Evolutionary conservation across 2,888 invertebrate genomes (phyloP).

Genomic region (Gortyna flavago): DNA sequence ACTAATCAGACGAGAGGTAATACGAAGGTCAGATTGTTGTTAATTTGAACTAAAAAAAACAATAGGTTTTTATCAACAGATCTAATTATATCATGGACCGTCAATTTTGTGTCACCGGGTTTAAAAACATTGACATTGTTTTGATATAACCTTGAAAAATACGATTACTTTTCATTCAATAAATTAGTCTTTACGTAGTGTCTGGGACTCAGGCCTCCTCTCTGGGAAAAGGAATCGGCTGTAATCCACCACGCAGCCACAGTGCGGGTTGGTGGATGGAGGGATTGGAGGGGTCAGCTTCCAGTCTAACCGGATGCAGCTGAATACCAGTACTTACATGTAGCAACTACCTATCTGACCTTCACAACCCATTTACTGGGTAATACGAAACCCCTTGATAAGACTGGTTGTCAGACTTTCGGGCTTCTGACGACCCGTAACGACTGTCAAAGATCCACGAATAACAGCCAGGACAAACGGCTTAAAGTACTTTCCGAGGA

Average conservation of each 20-base stretch:
- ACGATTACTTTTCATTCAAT: background rate
- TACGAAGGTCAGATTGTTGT: conserved; percentile 12
- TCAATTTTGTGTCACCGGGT: conserved; percentile 24
- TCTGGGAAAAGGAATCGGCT: background rate
- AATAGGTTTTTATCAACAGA: conserved; percentile 28
- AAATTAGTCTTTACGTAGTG: background rate
- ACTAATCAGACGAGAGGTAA: background rate
- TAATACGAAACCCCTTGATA: too few relatives aligned
- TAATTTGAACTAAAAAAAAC: conserved; percentile 16
- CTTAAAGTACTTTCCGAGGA: too few relatives aligned
- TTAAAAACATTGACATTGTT: conserved; percentile 39
- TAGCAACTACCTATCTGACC: too few relatives aligned
- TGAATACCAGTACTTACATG: too few relatives aligned
- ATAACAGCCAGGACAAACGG: too few relatives aligned
- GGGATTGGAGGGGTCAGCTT: too few relatives aligned
- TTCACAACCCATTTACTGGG: too few relatives aligned
- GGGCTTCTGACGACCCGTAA: too few relatives aligned
- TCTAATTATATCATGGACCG: conserved; percentile 30
- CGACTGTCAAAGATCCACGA: too few relatives aligned
- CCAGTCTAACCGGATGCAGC: too few relatives aligned
- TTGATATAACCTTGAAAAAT: conserved; percentile 19
- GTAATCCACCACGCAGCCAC: background rate
- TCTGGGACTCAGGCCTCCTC: background rate
- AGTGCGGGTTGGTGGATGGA: background rate
- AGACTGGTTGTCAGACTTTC: too few relatives aligned